These are phyloP conservation scores for Amblyornis subalaris DNA, from an alignment of 2,113 vertebrate species.

Conservation along the genomic window DNA sequence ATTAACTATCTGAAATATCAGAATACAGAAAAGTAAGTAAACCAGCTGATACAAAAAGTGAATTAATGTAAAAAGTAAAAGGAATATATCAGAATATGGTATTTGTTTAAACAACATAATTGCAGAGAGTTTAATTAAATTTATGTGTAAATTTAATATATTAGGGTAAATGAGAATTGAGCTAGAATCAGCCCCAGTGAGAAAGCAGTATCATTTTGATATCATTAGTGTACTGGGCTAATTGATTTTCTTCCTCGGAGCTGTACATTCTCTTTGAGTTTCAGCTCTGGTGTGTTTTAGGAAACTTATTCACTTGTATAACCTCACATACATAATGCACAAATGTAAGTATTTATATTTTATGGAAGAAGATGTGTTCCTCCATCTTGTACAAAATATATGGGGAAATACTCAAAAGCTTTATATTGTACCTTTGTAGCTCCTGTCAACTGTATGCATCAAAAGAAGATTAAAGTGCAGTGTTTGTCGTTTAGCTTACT, in stretches of 20 bases:
- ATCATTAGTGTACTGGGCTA: neutral
- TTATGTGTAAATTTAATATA: too few relatives aligned
- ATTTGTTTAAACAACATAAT: neutral
- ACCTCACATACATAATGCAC: conserved; percentile 10
- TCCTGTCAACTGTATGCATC: conserved; percentile 65
- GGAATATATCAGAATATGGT: neutral
- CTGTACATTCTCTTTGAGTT: neutral
- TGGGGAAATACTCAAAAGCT: conserved; percentile 52
- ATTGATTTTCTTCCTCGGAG: neutral
- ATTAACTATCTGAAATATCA: neutral
- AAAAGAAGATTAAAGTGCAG: conserved; percentile 72
- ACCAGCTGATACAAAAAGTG: neutral
- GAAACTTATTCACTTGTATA: conserved; percentile 3
- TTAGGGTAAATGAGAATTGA: neutral
- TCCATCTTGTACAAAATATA: conserved; percentile 38
- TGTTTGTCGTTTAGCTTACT: conserved; percentile 68
- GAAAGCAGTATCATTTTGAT: neutral
- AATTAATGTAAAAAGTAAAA: neutral
- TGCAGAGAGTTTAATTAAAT: neutral
- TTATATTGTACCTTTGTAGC: conserved; percentile 70
- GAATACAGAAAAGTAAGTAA: neutral
- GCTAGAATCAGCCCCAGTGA: neutral
- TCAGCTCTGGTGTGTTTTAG: neutral
- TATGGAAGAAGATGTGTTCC: neutral
- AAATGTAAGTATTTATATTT: conserved; percentile 33